phyloP scores from a whole-genome alignment of 2,888 invertebrate species.

The Nephrocerus scutellatus region DNA sequence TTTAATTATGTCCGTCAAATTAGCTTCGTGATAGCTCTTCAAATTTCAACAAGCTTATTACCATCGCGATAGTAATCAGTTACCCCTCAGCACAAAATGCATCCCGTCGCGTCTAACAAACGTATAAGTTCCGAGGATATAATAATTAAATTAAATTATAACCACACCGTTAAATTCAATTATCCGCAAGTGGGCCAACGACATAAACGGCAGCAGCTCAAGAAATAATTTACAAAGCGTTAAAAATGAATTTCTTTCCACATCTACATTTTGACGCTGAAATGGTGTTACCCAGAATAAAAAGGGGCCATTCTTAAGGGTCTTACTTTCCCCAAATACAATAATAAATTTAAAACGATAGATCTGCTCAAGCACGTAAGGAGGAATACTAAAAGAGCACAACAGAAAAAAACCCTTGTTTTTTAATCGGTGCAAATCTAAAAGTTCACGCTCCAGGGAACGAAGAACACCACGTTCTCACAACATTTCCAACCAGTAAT shows the following conservation, averaged over 20 bases:
- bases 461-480: constrained; percentile 11
- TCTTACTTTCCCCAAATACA: constrained; percentile 19
- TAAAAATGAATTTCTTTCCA: constrained; percentile 13
- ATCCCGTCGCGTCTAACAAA: too few relatives aligned
- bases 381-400: constrained; percentile 7
- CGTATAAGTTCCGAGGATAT: too few relatives aligned
- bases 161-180: constrained; percentile 17
- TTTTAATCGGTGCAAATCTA: constrained; percentile 17
- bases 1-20: too few relatives aligned
- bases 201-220: neutral
- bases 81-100: too few relatives aligned
- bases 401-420: constrained; percentile 19
- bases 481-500: constrained; percentile 17
- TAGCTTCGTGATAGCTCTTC: too few relatives aligned
- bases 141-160: constrained; percentile 21
- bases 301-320: constrained; percentile 10
- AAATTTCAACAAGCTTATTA: too few relatives aligned
- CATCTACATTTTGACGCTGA: constrained; percentile 10
- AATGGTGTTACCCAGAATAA: constrained; percentile 15
- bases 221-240: constrained; percentile 12
- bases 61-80: too few relatives aligned
- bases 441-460: constrained; percentile 20
- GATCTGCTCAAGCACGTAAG: constrained; percentile 13
- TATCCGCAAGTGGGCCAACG: constrained; percentile 13
- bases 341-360: constrained; percentile 21